Evolutionary conservation across 1,140 invertebrate genomes (phyloP).

Genomic region (Drosophila bipectinata): DNA sequence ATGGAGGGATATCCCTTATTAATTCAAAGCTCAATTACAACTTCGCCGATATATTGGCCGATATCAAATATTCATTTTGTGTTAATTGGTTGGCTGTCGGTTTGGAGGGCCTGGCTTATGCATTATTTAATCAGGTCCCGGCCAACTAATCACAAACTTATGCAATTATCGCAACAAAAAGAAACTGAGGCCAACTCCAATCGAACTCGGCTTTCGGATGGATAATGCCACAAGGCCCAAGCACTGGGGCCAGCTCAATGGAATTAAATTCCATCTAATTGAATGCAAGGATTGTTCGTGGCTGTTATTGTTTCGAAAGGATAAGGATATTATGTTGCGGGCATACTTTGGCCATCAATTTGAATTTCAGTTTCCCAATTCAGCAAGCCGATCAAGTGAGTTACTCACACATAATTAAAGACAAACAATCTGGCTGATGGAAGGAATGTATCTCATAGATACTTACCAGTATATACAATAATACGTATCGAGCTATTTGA

Average conservation of each 20-base stretch:
- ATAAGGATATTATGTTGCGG: constrained; percentile 12
- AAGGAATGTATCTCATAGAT: constrained; percentile 1
- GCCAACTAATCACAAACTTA: constrained; percentile 69
- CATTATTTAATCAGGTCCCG: constrained; percentile 52
- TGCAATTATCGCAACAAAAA: constrained; percentile 61
- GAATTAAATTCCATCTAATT: constrained; percentile 47
- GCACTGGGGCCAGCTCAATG: background rate
- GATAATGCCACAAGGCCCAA: background rate
- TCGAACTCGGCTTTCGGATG: background rate
- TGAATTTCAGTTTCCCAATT: constrained; percentile 8
- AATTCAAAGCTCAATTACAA: constrained; percentile 20
- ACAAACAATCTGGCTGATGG: constrained; percentile 18
- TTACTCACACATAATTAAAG: constrained; percentile 26
- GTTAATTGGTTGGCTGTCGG: constrained; percentile 30
- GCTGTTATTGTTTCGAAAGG: constrained; percentile 1
- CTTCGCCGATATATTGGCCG: constrained; percentile 2
- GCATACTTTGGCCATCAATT: constrained; percentile 11
- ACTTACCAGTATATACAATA: background rate
- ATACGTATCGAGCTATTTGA: background rate
- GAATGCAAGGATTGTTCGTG: constrained; percentile 8
- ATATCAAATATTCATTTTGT: constrained; percentile 33
- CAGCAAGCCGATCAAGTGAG: constrained; percentile 13
- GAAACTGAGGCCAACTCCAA: constrained; percentile 5
- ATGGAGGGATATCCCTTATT: constrained; percentile 13
- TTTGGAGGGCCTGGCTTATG: constrained; percentile 18